Evolutionary conservation across 1,140 invertebrate genomes (phyloP), one percentile per base, ranked within the genome.

Genomic region (Augochlora pura): DNA sequence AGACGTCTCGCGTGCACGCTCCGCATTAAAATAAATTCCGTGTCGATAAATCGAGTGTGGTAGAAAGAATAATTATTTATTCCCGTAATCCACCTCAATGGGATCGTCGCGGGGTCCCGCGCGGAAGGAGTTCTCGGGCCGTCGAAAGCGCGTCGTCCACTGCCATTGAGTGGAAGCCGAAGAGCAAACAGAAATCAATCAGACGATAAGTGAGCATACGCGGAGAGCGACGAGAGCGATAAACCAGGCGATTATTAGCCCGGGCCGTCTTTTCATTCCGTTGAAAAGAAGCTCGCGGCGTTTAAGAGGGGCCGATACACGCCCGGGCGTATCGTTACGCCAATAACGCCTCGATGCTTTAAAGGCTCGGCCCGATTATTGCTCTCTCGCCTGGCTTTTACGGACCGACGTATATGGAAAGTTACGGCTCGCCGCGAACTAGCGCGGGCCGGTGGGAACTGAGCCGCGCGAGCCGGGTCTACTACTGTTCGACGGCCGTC

Each of bases 361-460:
- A 73, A 84, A 85, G 67, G 79, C 69, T 73, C 82, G 52, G 39
- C 72, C 72, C 68, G 82, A 85, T 76, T 85, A 85, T 85, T 81
- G 73, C 83, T 69, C 63, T 64, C 32, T 69, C 63, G 68, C 32
- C 23, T n/a, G 52, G 54, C 66, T 84, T 85, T 85, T 85, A 85
- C 73, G 83, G 54, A 80, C 77, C 68, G 32, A 68, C 82, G 74
- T 85, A 84, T 85, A 85, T 81, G 80, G 83, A 65, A 72, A 52
- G 77, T 84, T 80, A 80, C 68, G 46, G 57, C 68, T 52, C 63
- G 27, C 25, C 52, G 64, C 54, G 62, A 65, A 12, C n/a, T n/a
- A 60, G 27, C 49, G 46, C 14, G 38, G 62, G 60, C 74, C 23
- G 63, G 64, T 65, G 75, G 77, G 65, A 81, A 69, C 67, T 66